Base-by-base conservation (phyloP, 92 coral and sea anemone species). In the Epizoanthus scotinus region DNA sequence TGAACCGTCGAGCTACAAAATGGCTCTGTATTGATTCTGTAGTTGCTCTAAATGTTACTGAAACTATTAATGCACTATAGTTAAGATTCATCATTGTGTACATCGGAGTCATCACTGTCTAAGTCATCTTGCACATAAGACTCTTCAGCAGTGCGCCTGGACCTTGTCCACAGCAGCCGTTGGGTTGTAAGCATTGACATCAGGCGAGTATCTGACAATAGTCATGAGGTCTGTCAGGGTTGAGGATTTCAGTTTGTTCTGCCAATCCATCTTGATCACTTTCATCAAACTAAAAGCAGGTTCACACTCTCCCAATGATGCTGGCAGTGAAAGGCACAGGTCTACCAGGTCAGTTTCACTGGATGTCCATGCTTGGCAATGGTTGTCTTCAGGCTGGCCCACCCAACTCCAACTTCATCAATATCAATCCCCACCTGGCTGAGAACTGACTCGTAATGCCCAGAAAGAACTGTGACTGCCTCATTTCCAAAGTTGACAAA, bases 311-410 rank as follows among this genome's bases (percentile, higher is more conserved):
- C 66, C 57, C 6, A 64, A 64, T 59, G 84, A 80, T 26, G 84
- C 68, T 31, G 84, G 77, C 54, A 80, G 77, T 31, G 73, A 12
- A 40, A 60, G 55, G 86, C 73, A 70, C 71, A 82, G 86, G 86
- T 82, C 86, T 70, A 62, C 34, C 21, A 78, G 47, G 72, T 17
- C 18, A 78, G 60, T 19, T 62, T 62, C 52, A 42, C 55, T 64
- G 68, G 73, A 67, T 55, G 52, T 26, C 57, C 77, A 8, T 70
- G 81, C 75, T 85, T 83, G 58, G 75, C 75, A 0, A 83, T 61
- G 17, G 75, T 58, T 3, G 64, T 83, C 82, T 83, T 83, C 24
- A 73, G 75, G 63, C 67, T 78, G 53, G 86, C 77, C 86, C 86
- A 73, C 74, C 73, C 85, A 24, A 82, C 63, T 24, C 73, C 28